Evolutionary conservation across 2,888 invertebrate genomes (phyloP), one percentile per base, ranked within the genome.

Genomic region (Allophyes oxyacanthae): DNA sequence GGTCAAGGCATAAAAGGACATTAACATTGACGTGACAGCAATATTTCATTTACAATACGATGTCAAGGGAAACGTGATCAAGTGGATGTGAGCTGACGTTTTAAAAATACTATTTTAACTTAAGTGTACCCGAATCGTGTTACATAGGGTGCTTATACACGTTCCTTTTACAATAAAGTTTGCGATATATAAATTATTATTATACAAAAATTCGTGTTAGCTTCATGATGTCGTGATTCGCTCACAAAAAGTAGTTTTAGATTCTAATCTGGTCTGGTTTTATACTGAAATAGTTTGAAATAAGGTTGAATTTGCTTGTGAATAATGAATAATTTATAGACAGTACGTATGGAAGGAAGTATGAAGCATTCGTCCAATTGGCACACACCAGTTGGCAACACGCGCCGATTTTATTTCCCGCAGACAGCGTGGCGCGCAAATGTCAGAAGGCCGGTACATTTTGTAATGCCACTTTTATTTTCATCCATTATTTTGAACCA

Each of bases 391-490:
- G 77, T 85, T 88, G 87, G 86, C 86, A 88, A 79, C 76, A 58
- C 44, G 54, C 61, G 45, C 58, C 65, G 62, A 61, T 75, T 78
- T 80, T 81, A 79, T 78, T 80, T 78, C 73, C 72, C 67, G 75
- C 86, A 92, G 92, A 92, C 92, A 80, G 91, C 87, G 77, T 87
- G 92, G 91, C 91, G 92, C 88, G 84, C 77, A 85, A 88, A 88
- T 88, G 83, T 85, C 89, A 86, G 86, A 84, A 77, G 72, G 61
- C 53, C 42, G 34, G 59, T 64, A 72, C 74, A 73, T 78, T 82
- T 79, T 72, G 74, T 75, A 79, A 82, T 72, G 51, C 68, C 70
- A 71, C 60, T 79, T 79, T 79, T 75, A 72, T 82, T 83, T 81
- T 68, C 45, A 50, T 65, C 55, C 46, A 57, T 49, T n/a, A n/a